Evolutionary conservation across 2,113 vertebrate genomes (phyloP).

Genomic region (human): GRCh38 chr9:19702001-19702500

Average conservation of each 20-base stretch:
- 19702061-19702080: not conserved
- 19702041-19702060: not conserved
- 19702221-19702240: not conserved
- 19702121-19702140: not conserved
- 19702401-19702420: not conserved
- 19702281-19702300: constrained; percentile 13
- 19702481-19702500: not conserved
- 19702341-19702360: not conserved
- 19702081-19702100: constrained; percentile 16
- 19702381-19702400: not conserved
- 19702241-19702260: not conserved
- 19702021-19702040: not conserved
- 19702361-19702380: not conserved
- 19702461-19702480: not conserved
- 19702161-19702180: not conserved
- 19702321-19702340: not conserved
- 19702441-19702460: not conserved
- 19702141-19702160: constrained; percentile 35
- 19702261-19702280: not conserved
- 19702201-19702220: constrained; percentile 41
- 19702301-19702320: not conserved
- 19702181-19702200: not conserved
- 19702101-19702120: not conserved
- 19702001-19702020: constrained; percentile 11
- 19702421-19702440: not conserved